phyloP scores from a whole-genome alignment of 2,888 invertebrate species.

The Trichopria drosophilae region DNA sequence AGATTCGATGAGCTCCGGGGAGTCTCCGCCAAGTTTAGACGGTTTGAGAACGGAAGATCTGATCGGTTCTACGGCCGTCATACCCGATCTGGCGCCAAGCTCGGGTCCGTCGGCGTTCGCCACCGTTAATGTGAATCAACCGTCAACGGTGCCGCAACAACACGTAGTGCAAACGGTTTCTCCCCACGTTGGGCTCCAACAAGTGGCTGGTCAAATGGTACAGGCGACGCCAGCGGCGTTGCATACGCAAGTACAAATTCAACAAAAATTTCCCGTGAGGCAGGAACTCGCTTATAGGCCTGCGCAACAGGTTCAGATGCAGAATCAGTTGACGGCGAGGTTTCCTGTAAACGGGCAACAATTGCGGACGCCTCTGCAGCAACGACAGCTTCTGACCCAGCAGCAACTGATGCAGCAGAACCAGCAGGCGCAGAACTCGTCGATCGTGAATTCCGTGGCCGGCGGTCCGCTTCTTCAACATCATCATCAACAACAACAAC shows the following conservation, averaged over 20 bases:
- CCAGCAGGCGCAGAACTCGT: conserved; percentile 34
- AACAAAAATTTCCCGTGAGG: conserved; percentile 53
- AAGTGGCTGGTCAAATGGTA: conserved; percentile 34
- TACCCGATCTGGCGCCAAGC: conserved; percentile 41
- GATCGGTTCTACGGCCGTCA: conserved; percentile 42
- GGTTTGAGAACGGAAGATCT: conserved; percentile 53
- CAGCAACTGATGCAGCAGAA: conserved; percentile 42
- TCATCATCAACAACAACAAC: conserved; percentile 27
- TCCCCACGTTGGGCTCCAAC: conserved; percentile 32
- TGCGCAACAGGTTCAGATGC: conserved; percentile 41
- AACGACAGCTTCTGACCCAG: conserved; percentile 43
- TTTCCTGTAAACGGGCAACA: conserved; percentile 55
- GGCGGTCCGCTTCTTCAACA: conserved; percentile 22
- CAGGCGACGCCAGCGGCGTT: conserved; percentile 35
- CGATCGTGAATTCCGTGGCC: conserved; percentile 9
- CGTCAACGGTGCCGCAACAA: conserved; percentile 49
- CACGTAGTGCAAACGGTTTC: conserved; percentile 36
- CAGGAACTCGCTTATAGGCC: conserved; percentile 52
- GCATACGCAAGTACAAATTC: conserved; percentile 54
- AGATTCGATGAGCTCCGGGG: conserved; percentile 46
- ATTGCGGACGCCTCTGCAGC: conserved; percentile 35
- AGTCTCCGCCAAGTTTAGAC: conserved; percentile 53
- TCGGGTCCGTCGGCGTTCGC: conserved; percentile 53
- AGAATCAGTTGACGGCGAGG: conserved; percentile 48
- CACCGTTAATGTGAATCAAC: conserved; percentile 49